These are phyloP conservation scores for Allacma fusca DNA, from an alignment of 2,888 invertebrate species.

Conservation along the genomic window DNA sequence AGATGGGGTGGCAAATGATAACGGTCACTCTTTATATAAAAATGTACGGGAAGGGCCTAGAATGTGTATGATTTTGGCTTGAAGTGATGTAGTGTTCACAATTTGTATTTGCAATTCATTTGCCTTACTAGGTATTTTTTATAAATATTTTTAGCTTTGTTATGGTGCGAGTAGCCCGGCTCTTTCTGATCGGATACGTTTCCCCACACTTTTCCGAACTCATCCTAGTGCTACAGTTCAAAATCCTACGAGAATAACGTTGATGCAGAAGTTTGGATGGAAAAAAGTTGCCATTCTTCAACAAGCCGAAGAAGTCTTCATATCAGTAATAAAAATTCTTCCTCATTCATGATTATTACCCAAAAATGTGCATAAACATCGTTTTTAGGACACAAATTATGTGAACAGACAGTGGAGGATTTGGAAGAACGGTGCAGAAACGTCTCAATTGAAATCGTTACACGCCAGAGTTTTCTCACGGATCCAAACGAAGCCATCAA, in stretches of 20 bases:
- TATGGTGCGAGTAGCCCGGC: conserved; percentile 99
- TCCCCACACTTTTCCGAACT: conserved; percentile 97
- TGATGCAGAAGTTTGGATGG: conserved; percentile 98
- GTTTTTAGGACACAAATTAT: too few species aligned
- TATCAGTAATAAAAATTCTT: conserved; percentile 73
- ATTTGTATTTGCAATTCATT: too few species aligned
- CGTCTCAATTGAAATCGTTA: conserved; percentile 92
- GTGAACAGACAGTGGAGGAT: conserved; percentile 91
- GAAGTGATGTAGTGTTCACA: too few species aligned
- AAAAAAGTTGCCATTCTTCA: conserved; percentile 95
- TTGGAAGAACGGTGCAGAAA: conserved; percentile 92
- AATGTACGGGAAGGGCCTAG: too few species aligned
- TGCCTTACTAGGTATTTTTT: too few species aligned
- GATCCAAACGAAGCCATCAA: conserved; percentile 96
- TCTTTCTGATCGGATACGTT: conserved; percentile 92
- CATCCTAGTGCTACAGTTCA: conserved; percentile 99
- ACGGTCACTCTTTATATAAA: too few species aligned
- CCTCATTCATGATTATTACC: not conserved
- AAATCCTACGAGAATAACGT: conserved; percentile 94
- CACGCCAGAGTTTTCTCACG: conserved; percentile 94
- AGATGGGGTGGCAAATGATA: too few species aligned
- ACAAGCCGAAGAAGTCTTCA: conserved; percentile 98
- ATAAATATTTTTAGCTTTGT: conserved; percentile 75
- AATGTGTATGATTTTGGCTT: too few species aligned
- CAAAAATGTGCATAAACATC: too few species aligned